These are phyloP conservation scores for Sebastes diaconus DNA, from an alignment of 2,797 vertebrate species.

Conservation along the genomic window DNA sequence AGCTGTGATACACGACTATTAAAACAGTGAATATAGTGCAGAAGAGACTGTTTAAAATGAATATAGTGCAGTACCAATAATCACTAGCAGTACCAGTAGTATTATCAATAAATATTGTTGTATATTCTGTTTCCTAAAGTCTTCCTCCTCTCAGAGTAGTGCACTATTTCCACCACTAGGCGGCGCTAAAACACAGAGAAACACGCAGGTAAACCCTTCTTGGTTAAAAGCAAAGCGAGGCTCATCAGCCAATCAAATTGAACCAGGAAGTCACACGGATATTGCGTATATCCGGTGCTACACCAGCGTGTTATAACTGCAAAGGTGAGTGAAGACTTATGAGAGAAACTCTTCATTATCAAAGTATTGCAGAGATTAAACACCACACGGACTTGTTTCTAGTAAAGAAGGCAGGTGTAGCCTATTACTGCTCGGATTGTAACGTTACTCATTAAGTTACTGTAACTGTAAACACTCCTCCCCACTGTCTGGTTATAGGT, in stretches of 20 bases:
- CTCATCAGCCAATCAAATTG: conserved; percentile 27
- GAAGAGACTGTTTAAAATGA: no score
- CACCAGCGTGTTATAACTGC: conserved; percentile 27
- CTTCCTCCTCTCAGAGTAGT: not conserved
- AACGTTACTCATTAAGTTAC: not conserved
- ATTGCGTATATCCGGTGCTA: conserved; percentile 8
- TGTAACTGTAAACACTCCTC: not conserved
- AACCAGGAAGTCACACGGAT: conserved; percentile 54
- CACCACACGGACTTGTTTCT: accelerated
- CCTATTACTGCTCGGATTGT: no score
- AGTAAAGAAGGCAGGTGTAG: not conserved
- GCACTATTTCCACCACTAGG: not conserved
- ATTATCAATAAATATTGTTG: not conserved
- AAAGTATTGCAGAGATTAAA: not conserved
- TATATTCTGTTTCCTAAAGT: not conserved
- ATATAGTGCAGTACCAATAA: not conserved
- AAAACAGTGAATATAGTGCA: no score
- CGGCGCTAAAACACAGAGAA: not conserved
- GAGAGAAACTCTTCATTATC: not conserved
- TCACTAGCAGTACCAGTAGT: not conserved
- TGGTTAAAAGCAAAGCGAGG: not conserved
- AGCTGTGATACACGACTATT: no score
- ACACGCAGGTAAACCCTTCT: not conserved
- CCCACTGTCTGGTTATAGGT: not conserved
- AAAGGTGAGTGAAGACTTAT: conserved; percentile 61